phyloP scores from a whole-genome alignment of 2,113 vertebrate species.

The Psammodynastes pulverulentus region DNA sequence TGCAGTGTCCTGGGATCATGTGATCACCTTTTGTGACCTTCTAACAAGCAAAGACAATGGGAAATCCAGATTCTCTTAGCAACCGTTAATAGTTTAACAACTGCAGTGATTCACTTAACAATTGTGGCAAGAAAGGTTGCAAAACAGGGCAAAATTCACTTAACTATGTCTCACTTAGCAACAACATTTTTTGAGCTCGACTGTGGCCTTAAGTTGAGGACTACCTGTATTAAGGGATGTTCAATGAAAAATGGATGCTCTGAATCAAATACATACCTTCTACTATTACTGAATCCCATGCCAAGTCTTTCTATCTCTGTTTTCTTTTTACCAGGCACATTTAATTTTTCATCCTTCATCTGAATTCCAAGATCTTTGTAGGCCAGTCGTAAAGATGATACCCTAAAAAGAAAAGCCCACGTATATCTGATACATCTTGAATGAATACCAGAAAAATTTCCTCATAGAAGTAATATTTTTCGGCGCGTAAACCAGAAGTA shows the following conservation, averaged over 20 bases:
- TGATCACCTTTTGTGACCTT: not conserved
- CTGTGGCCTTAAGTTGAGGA: not conserved
- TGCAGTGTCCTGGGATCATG: not conserved
- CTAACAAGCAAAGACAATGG: not conserved
- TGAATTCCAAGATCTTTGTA: slow-evolving; percentile 88
- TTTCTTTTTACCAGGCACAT: slow-evolving; percentile 77
- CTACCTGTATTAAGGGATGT: not conserved
- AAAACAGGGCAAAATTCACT: not conserved
- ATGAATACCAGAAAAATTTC: not conserved
- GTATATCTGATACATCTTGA: not conserved
- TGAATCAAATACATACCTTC: slow-evolving; percentile 59
- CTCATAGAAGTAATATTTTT: fast-evolving
- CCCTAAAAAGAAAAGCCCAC: slow-evolving; percentile 62
- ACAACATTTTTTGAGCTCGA: not conserved
- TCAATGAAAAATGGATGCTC: not conserved
- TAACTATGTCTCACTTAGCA: not conserved
- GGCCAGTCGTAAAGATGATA: slow-evolving; percentile 79
- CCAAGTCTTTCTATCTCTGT: slow-evolving; percentile 86
- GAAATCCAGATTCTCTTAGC: not conserved
- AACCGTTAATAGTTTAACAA: not conserved
- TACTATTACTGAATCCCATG: slow-evolving; percentile 82
- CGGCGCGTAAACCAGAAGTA: not conserved
- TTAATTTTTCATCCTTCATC: slow-evolving; percentile 77
- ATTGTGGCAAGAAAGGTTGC: not conserved
- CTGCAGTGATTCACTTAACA: not conserved